Evolutionary conservation across 2,888 invertebrate genomes (phyloP), one percentile per base, ranked within the genome.

Genomic region (Harpalus rufipes): DNA sequence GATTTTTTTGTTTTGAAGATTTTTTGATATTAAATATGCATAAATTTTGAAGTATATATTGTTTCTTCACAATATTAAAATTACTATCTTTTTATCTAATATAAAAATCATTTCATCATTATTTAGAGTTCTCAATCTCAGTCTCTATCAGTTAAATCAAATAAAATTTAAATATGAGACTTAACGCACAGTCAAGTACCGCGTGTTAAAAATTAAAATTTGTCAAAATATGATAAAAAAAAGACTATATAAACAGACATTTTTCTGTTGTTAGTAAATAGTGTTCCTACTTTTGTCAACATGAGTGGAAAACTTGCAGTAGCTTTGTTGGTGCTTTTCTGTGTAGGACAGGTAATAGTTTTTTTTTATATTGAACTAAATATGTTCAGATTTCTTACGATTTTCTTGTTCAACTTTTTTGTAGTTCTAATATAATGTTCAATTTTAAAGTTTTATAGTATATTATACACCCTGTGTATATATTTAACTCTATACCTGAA

Each of bases 271-370:
- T 32, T 32, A 32, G 32, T 32, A 32, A 32, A 41, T 16, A 44
- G 44, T 44, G 10, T 6, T 39, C 16, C 16, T 56, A n/a, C 18
- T n/a, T 0, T 25, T 7, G 41, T 78, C 21, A 78, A 58, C 56
- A 78, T 78, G 78, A 78, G 25, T 32, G 78, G 58, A 25, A 78
- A 78, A 78, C 58, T 78, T 12, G 78, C 56, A 18, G 14, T 56
- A 7, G 56, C 56, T 12, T 32, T 78, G 3, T 25, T 78, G 12
- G 58, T 32, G 21, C 3, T 78, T 0, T 3, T 25, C 32, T 78
- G 56, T 58, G 78, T 58, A 2, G 78, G 56, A 56, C 78, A 78
- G 78, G 78, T 78, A 58, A 58, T 12, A n/a, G n/a, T 21, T 8
- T 12, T 41, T 51, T 51, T 74, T 18, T 16, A 25, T 8, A 44